Base-by-base conservation (phyloP, 2,888 invertebrate species). In the Oscheius myriophilus region DNA sequence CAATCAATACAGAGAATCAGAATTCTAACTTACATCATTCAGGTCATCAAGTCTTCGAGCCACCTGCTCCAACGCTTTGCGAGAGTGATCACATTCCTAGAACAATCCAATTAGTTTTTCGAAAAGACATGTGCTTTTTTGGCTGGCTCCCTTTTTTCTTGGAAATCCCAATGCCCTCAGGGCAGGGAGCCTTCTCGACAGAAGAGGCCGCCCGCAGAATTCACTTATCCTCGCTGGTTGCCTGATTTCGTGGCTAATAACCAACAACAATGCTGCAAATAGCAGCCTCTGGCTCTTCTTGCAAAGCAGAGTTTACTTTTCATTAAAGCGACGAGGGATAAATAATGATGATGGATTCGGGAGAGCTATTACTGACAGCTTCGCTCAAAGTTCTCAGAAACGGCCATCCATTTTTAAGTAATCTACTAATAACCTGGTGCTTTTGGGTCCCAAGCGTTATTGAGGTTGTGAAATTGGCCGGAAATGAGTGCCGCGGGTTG, bases 31-130 rank as follows among this genome's bases (percentile, higher is more conserved):
- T 54, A 82, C 81, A 55, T 81, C 82, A 45, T 80, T 68, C 18
- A 81, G 61, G 61, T 81, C 82, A 41, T 81, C 82, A 18, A 81
- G 65, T 43, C 80, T 46, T 23, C 81, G 59, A 45, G 73, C 70
- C 39, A 81, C 72, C 2, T 69, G 54, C 43, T 81, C 82, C 43
- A 81, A 63, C 18, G 67, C 69, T 65, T 82, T 82, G 14, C 82
- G 70, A 18, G 81, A 80, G 42, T 70, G 66, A 65, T 81, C 82
- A 67, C 82, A 81, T 64, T 81, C 82, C 82, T 81, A 67, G 53
- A 81, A 66, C 23, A 33, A 33, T 33, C 9, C 3, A 33, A 33
- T 33, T 33, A 33, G 4, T 33, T 3, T n/a, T 9, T 33, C 4
- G 9, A 33, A 6, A 33, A 33, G 9, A 33, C 33, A 33, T 33